phyloP scores from a whole-genome alignment of 2,113 vertebrate species.

The Caranx ignobilis region DNA sequence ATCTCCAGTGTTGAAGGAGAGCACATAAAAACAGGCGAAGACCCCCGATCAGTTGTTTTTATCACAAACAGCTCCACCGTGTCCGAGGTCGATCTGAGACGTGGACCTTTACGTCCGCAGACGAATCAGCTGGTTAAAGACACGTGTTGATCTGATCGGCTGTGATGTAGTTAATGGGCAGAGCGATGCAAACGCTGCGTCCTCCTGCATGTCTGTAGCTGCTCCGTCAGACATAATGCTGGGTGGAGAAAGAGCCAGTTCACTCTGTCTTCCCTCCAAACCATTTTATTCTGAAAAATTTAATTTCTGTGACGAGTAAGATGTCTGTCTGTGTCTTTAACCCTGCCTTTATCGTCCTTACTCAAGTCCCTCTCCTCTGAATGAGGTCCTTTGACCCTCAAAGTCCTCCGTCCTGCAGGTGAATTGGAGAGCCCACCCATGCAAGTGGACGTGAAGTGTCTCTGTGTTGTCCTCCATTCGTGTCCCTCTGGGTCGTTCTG shows the following conservation, averaged over 20 bases:
- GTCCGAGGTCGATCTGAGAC: neutral
- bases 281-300: neutral
- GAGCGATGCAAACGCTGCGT: slow-evolving; percentile 14
- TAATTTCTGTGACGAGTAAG: neutral
- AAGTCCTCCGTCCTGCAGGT: neutral
- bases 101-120: neutral
- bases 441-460: slow-evolving; percentile 11
- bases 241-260: slow-evolving; percentile 20
- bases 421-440: slow-evolving; percentile 20
- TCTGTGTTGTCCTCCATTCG: neutral
- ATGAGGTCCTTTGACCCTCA: neutral
- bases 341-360: neutral
- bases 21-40: too few relatives aligned
- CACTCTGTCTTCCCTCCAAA: neutral
- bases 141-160: neutral
- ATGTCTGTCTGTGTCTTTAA: too few relatives aligned
- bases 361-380: neutral
- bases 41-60: too few relatives aligned
- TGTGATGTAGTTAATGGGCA: neutral
- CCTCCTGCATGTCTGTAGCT: slow-evolving; percentile 24
- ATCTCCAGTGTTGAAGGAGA: too few relatives aligned
- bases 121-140: too few relatives aligned
- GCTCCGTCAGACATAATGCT: neutral
- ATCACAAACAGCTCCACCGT: too few relatives aligned
- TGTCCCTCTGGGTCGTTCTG: neutral